Base-by-base conservation (phyloP, 2,888 invertebrate genomes). In the Napeogenes sylphis region DNA sequence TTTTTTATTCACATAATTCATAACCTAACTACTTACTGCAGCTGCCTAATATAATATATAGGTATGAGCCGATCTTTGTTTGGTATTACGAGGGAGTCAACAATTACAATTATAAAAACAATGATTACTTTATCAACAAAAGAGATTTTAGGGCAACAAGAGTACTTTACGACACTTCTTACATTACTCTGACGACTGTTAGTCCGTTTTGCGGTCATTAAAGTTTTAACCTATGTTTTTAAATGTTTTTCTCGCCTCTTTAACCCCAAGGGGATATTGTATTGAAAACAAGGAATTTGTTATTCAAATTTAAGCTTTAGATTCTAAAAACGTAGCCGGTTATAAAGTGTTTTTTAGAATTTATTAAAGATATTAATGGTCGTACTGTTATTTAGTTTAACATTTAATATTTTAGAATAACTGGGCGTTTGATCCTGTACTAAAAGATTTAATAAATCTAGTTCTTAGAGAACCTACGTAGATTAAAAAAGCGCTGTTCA, bases 151-250 rank as follows among this genome's bases (percentile, higher is more conserved):
- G 70, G 67, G 64, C 70, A 66, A 61, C 68, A 57, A 63, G 65
- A 66, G 71, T 68, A 66, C 60, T 67, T 69, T 69, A 69, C 71
- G 69, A 64, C 69, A 65, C 69, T 70, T 68, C 66, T 70, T 68
- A 67, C 69, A 70, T 69, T 69, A 70, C 70, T 67, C 55, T 55
- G 66, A 59, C 65, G 63, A 67, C 65, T 66, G 70, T 66, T 68
- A 69, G 70, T 67, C 61, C 69, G 64, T 70, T 70, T 69, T 68
- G 67, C 64, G 66, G 63, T 58, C 59, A 67, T 69, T 68, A 70
- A 69, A 70, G 67, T 70, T 71, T 70, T 65, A 64, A 68, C 65
- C 60, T 61, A 64, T 62, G 58, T 65, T 70, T 70, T 70, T 64
- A 56, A 67, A 70, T 66, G 68, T 63, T 68, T 64, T 66, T 66